Conservation (phyloP, 1,140 invertebrate species). For the Planococcus citri region DNA sequence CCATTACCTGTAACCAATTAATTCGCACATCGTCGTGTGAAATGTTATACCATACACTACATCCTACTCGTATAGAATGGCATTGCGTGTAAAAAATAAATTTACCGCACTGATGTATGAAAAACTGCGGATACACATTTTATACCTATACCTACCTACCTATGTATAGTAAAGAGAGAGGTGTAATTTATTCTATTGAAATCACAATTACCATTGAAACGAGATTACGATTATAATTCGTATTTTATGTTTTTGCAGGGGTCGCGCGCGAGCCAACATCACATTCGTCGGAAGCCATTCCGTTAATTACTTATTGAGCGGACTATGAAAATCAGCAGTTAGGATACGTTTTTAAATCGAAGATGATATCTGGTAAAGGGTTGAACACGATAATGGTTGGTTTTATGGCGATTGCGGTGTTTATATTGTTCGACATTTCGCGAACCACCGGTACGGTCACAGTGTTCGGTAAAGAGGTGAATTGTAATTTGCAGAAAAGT, state of each 20-base stretch:
- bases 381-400: conserved; percentile 14
- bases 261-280: conserved; percentile 4
- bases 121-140: no score
- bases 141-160: no score
- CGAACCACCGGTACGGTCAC: neutral
- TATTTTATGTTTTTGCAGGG: conserved; percentile 3
- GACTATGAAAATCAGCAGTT: conserved; percentile 17
- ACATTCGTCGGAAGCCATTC: conserved; percentile 5
- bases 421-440: conserved; percentile 16
- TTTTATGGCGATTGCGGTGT: conserved; percentile 19
- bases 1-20: no score
- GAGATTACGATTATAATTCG: conserved; percentile 7
- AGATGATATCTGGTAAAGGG: conserved; percentile 18
- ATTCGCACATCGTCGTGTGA: no score
- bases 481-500: conserved; percentile 22
- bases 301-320: conserved; percentile 12
- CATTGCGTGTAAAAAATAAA: no score
- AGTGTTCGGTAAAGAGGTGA: neutral
- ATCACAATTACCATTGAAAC: neutral
- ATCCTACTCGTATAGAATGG: no score
- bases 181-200: neutral
- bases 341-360: conserved; percentile 11
- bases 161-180: no score
- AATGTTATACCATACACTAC: no score
- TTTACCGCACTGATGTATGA: no score